Base-by-base conservation (phyloP, 1,140 invertebrate species). In the Anastrepha ludens region DNA sequence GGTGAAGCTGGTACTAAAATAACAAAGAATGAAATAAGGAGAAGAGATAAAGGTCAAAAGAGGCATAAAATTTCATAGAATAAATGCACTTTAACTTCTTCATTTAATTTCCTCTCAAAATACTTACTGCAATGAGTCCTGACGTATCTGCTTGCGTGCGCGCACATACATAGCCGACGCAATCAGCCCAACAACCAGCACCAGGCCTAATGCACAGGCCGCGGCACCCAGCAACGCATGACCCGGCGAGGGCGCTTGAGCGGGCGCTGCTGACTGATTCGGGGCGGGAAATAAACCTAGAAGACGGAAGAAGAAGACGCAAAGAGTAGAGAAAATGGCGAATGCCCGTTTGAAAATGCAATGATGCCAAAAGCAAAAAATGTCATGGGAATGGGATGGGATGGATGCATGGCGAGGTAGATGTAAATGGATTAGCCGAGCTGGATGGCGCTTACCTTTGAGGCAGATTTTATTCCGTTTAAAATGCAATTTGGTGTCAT, bases 391-490 rank as follows among this genome's bases (percentile, higher is more conserved):
- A 78, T 59, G 15, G 3, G 87, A 13, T 65, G 9, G 67, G 41
- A 74, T 47, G 41, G 7, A 47, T n/a, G 15, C 50, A 8, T 11
- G 50, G 50, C 11, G 50, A 11, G 11, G 6, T 55, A 55, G 6
- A 11, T 15, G 17, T 74, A 74, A 74, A 15, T 44, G 17, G 39
- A 74, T 74, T 74, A 74, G 87, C 15, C 44, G 47, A 60, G 58
- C 92, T 92, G 91, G 17, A 13, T 47, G 39, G 7, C 20, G 5
- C 87, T 86, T 86, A 97, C 97, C 96, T 96, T 97, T 97, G 65
- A 97, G 94, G 91, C 97, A 98, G 90, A 97, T 97, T 94, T 98
- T 98, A 93, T 97, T 97, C 89, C 97, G 94, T 91, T 96, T 96
- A 93, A 98, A 97, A 88, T 96, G 95, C 50, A 98, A 94, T 81